These are phyloP conservation scores for Hermatobates lingyangjiaoensis DNA, from an alignment of 1,140 invertebrate genomes.

Conservation along the genomic window DNA sequence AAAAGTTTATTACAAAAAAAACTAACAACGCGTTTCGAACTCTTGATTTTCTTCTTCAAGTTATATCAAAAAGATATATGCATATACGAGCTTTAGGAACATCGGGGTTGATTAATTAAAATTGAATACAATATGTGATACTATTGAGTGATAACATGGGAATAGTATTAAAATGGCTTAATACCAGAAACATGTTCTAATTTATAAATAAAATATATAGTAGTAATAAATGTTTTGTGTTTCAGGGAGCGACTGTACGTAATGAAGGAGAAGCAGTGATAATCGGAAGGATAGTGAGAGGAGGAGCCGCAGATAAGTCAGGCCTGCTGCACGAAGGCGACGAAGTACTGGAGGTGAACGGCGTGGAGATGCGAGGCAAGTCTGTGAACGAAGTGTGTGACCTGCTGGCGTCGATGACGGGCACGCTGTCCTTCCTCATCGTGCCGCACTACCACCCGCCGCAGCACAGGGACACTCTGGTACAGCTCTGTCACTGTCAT, in stretches of 20 bases:
- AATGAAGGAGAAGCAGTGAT: slow-evolving; percentile 87
- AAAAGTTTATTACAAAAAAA: no score
- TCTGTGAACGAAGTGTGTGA: slow-evolving; percentile 95
- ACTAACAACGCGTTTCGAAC: no score
- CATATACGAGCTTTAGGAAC: no score
- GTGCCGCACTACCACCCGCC: slow-evolving; percentile 37
- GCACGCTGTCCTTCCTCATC: slow-evolving; percentile 79
- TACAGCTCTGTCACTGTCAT: no score
- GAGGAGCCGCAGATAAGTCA: slow-evolving; percentile 86
- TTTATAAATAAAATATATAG: no score
- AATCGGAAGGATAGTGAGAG: slow-evolving; percentile 84
- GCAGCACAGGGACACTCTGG: no score
- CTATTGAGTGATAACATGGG: no score
- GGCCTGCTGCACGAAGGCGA: slow-evolving; percentile 89
- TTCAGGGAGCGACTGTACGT: slow-evolving; percentile 75
- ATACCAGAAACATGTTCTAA: no score
- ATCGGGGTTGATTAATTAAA: neutral
- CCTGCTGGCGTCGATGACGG: slow-evolving; percentile 79
- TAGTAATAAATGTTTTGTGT: neutral
- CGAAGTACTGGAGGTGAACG: slow-evolving; percentile 92
- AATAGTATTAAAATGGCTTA: no score
- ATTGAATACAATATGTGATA: neutral
- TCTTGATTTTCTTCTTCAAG: no score
- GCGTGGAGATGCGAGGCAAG: slow-evolving; percentile 86
- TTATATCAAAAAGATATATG: no score